Evolutionary conservation across 2,113 vertebrate genomes (phyloP), one percentile per base, ranked within the genome.

Genomic region (Onychostruthus taczanowskii): DNA sequence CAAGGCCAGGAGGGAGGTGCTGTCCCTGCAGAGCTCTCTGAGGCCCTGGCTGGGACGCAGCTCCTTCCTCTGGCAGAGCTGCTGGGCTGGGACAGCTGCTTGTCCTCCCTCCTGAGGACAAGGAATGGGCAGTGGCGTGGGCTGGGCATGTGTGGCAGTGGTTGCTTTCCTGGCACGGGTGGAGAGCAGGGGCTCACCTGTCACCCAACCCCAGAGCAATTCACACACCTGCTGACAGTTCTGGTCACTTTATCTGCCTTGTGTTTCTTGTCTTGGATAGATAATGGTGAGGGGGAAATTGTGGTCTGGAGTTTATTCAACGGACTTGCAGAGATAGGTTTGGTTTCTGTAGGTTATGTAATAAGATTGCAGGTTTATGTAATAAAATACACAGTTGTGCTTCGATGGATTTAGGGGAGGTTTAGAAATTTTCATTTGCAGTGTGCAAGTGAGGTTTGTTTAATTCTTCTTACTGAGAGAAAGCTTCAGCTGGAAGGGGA

Each of bases 281-380:
- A 7, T 47, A 21, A 26, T 20, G 55, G 41, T 37, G 89, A 70
- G n/a, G 30, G 30, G 19, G 21, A 67, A 74, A 53, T 10, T 33
- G 33, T 58, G 52, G 31, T 49, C 93, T 91, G 85, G 84, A 86
- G 67, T 96, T 96, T 94, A 74, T 62, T 76, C 91, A 93, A 53
- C 76, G 49, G 28, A 75, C 26, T 62, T 68, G 31, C 27, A 69
- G 76, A 50, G 91, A 30, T 18, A 49, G 47, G 47, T 87, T 81
- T 81, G 68, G 13, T 62, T 86, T 68, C 33, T 69, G 7, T 75
- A 62, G 76, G 55, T 94, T 94, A 87, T 58, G 69, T 87, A 91
- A 93, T 92, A 80, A 94, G 97, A 74, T 70, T 64, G 93, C 67
- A 78, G 93, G 74, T 75, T 91, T 86, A 61, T 53, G 13, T 91